Base-by-base conservation (phyloP, 2,888 invertebrate species). In the Lasioglossum leucozonium region DNA sequence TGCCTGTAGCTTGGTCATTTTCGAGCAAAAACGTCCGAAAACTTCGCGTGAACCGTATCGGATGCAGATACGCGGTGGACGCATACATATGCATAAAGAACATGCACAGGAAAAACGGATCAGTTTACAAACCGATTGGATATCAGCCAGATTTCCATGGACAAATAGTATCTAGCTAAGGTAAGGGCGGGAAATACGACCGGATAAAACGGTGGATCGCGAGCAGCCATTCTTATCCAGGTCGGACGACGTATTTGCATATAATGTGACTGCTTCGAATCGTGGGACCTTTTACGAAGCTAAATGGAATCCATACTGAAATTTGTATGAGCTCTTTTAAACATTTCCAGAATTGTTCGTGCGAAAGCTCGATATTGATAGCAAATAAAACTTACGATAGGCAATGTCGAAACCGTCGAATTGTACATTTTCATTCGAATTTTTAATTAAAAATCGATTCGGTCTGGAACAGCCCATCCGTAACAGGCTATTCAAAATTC, bases 61-160 rank as follows among this genome's bases (percentile, higher is more conserved):
- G 22, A 22, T 11, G 1, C 4, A 22, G 22, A 67, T 34, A 37
- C 67, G 37, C 67, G 37, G 4, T 1, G 22, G 10, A 37, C 10
- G 37, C 67, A 37, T 37, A 22, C 37, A n/a, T 37, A 22, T 65
- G 22, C 65, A 34, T 34, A 8, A 37, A 2, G 37, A 67, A 67
- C 37, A 34, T n/a, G 37, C 34, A 22, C 4, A n/a, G 67, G 37
- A 37, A 67, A 67, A 67, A 37, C 10, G 22, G 62, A n/a, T 62
- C 62, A 22, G 44, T 75, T 86, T 81, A 69, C 51, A 13, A 81
- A 72, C 65, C 72, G 77, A 82, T 69, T 69, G 69, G 62, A 30
- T 72, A 37, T 86, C 73, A n/a, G n/a, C 34, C 69, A 81, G 81
- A 79, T 81, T 81, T 81, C 81, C 78, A 81, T 76, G 75, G 69